Evolutionary conservation across 2,113 vertebrate genomes (phyloP).

Genomic region (Phoenicopterus ruber): DNA sequence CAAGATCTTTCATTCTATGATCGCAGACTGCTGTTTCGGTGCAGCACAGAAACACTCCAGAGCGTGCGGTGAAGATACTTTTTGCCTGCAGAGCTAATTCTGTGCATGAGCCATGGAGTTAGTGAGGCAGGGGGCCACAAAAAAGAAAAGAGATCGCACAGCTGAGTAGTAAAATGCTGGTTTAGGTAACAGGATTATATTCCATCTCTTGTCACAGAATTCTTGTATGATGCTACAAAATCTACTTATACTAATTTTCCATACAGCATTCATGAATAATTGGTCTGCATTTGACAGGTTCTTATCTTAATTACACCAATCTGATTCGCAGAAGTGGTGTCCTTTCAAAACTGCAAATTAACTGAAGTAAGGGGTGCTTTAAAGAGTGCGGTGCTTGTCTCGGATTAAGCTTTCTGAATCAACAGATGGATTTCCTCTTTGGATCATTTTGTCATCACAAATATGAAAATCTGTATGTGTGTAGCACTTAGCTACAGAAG

Average conservation of each 20-base stretch:
- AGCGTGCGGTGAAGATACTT: neutral
- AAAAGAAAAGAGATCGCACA: neutral
- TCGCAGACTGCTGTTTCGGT: neutral
- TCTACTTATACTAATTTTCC: neutral
- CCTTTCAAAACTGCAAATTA: neutral
- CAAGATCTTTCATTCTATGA: neutral
- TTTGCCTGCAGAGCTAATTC: neutral
- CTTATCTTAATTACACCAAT: neutral
- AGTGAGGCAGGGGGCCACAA: neutral
- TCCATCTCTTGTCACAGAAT: neutral
- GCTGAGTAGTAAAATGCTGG: neutral
- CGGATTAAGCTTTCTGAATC: neutral
- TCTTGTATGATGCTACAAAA: neutral
- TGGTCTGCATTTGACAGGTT: neutral
- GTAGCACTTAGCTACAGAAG: neutral
- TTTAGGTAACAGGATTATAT: neutral
- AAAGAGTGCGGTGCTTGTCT: neutral
- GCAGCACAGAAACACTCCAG: neutral
- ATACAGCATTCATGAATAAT: neutral
- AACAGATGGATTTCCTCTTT: neutral
- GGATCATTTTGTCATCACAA: neutral
- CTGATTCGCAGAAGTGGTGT: neutral
- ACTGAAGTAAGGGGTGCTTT: neutral
- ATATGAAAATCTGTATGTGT: neutral
- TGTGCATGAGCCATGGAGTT: neutral